Evolutionary conservation across 1,140 invertebrate species (phyloP), one percentile per base, ranked within the genome.

Genomic region (Cardiocondyla obscurior): DNA sequence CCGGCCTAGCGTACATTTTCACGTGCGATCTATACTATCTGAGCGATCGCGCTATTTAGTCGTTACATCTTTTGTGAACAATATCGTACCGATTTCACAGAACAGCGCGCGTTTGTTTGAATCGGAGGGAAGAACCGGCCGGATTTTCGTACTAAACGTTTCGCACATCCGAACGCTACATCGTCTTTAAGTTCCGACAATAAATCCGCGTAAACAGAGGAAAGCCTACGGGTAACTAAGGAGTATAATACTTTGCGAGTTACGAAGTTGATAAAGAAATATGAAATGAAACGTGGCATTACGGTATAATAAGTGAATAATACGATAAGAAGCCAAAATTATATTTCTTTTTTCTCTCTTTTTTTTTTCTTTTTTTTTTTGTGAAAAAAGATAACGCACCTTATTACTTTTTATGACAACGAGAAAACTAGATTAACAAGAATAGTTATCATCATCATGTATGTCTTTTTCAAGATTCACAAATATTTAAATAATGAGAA

Each of bases 31-130:
- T 28, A 79, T 28, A 22, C 33, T 77, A 53, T 77, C 46, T 79
- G 74, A 79, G 33, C 22, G 33, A 69, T 79, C 33, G 33, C 62
- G 46, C 30, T 22, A 65, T 77, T 77, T 65, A 16, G 60, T 39
- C 60, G 30, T 76, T 76, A 49, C 19, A 28, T 33, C 28, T 64
- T 33, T n/a, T 6, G 46, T 16, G 46, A 79, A 53, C 33, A 30
- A 67, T 79, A 53, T 53, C n/a, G 16, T 53, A 67, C 64, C 36
- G 33, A 67, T 79, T 69, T 69, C 33, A 7, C 1, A 39, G n/a
- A 67, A 53, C 30, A 33, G 6, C 44, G 28, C 22, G n/a, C 22
- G 22, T 25, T 28, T 36, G 46, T 67, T 51, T 67, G 57, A 19
- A 77, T 77, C 8, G 0, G 8, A 3, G 7, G 16, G 16, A 19